Percentiles rank a stretch among this genome's conserved stretches.
These are phyloP conservation scores for Entomobrya proxima DNA, from an alignment of 2,888 invertebrate species.

Conservation along the genomic window DNA sequence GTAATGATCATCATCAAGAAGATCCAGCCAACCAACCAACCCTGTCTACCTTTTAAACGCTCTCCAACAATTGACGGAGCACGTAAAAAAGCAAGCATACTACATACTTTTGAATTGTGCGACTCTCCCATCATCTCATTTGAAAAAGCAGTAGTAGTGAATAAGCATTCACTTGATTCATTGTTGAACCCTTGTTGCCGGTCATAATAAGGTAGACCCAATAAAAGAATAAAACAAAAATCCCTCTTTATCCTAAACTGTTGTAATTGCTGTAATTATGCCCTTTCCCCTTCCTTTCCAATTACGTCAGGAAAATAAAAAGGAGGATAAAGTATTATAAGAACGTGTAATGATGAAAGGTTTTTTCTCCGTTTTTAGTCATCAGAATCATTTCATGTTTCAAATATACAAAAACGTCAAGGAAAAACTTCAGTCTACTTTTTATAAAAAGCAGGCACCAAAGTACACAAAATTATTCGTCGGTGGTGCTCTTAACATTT, in stretches of 20 bases:
- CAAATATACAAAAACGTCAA: constrained; percentile 16
- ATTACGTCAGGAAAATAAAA: constrained; percentile 44
- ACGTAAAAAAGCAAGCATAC: not conserved
- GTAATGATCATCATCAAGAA: constrained; percentile 17
- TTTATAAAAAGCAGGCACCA: not conserved
- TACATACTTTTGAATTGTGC: not conserved
- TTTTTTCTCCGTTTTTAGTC: constrained; percentile 10
- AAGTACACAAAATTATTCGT: constrained; percentile 34
- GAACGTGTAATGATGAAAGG: constrained; percentile 9
- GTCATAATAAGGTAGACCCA: constrained; percentile 52
- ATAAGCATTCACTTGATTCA: too few species aligned
- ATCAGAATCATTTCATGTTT: not conserved
- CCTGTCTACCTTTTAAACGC: not conserved
- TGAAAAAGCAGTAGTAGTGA: constrained; percentile 14
- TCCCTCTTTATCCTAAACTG: constrained; percentile 66
- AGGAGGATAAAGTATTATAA: constrained; percentile 1
- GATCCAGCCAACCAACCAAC: not conserved
- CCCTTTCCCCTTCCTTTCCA: constrained; percentile 60
- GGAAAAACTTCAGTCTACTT: not conserved
- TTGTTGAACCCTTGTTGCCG: constrained; percentile 10
- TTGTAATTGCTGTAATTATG: constrained; percentile 68
- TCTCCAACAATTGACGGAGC: constrained; percentile 7
- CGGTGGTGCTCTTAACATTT: constrained; percentile 14
- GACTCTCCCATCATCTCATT: not conserved
- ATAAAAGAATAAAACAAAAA: constrained; percentile 60